phyloP scores from a whole-genome alignment of 2,888 invertebrate genomes.

The Lagria hirta region DNA sequence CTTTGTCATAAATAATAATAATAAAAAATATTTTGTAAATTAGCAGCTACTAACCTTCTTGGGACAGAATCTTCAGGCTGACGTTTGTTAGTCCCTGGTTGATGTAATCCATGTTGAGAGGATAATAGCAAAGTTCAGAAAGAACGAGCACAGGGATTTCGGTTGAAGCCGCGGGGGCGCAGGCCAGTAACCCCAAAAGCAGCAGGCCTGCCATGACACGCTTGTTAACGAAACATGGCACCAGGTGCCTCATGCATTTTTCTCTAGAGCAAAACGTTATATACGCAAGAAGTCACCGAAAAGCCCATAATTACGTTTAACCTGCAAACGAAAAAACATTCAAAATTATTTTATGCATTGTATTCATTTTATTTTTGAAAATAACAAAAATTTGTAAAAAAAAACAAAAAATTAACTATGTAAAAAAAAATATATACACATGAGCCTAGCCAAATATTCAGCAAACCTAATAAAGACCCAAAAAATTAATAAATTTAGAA shows the following conservation, averaged over 20 bases:
- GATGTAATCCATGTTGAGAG: conserved; percentile 63
- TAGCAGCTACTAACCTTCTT: conserved; percentile 49
- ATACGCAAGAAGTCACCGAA: no score
- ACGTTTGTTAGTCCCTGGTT: conserved; percentile 64
- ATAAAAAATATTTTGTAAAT: no score
- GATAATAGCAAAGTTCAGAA: conserved; percentile 53
- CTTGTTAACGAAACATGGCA: conserved; percentile 49
- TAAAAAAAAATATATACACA: no score
- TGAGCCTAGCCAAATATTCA: no score
- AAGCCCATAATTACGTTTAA: no score
- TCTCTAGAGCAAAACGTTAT: conserved; percentile 12
- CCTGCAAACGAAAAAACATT: conserved; percentile 6
- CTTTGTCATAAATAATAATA: no score
- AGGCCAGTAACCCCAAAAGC: conserved; percentile 61
- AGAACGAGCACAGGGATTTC: conserved; percentile 57
- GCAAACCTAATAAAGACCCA: no score
- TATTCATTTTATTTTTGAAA: conserved; percentile 9
- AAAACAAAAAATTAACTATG: conserved; percentile 11
- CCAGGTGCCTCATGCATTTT: conserved; percentile 25
- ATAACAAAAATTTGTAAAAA: conserved; percentile 1
- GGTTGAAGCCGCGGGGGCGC: conserved; percentile 56
- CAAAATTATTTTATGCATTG: conserved; percentile 9
- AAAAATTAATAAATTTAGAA: no score
- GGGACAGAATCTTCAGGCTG: conserved; percentile 51
- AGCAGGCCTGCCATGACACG: conserved; percentile 56